Percentiles rank a stretch among this genome's conserved stretches.
Conservation (phyloP, 2,888 invertebrate genomes). For the Agonopterix heracliana region DNA sequence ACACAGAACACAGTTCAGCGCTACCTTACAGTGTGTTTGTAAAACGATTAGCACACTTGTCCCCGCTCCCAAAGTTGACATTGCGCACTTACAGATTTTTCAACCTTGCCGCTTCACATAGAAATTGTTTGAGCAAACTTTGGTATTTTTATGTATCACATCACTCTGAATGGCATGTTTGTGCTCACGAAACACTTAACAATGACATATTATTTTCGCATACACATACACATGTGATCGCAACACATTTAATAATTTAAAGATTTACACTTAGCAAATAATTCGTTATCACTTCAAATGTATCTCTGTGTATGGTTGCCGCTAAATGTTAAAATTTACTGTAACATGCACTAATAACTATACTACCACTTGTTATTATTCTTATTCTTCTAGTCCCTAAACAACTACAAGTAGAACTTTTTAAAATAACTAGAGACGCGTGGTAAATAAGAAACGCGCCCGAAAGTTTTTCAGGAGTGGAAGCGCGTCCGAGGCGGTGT, state of each 20-base stretch:
- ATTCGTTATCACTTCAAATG: constrained; percentile 13
- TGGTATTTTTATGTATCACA: constrained; percentile 36
- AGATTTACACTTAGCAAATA: constrained; percentile 7
- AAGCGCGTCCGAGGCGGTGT: constrained; percentile 29
- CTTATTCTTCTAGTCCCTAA: too few relatives aligned
- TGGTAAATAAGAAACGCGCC: too few relatives aligned
- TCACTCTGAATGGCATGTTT: constrained; percentile 32
- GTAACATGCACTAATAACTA: too few relatives aligned
- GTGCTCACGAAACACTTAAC: constrained; percentile 23
- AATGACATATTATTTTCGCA: constrained; percentile 19
- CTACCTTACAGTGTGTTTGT: constrained; percentile 60
- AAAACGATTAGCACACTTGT: constrained; percentile 64
- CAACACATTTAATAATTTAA: constrained; percentile 14
- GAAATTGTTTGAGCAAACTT: constrained; percentile 52
- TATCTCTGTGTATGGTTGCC: too few relatives aligned
- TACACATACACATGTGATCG: constrained; percentile 17
- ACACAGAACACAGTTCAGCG: constrained; percentile 50
- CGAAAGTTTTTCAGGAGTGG: constrained; percentile 34
- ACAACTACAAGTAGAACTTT: too few relatives aligned
- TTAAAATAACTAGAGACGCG: too few relatives aligned
- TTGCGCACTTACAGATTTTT: constrained; percentile 66
- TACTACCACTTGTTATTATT: too few relatives aligned
- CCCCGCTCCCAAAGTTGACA: constrained; percentile 64
- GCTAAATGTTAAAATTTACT: too few relatives aligned
- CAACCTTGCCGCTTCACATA: constrained; percentile 49